These are phyloP conservation scores for Hyaena hyaena DNA, from an alignment of 2,113 vertebrate species.

Conservation along the genomic window DNA sequence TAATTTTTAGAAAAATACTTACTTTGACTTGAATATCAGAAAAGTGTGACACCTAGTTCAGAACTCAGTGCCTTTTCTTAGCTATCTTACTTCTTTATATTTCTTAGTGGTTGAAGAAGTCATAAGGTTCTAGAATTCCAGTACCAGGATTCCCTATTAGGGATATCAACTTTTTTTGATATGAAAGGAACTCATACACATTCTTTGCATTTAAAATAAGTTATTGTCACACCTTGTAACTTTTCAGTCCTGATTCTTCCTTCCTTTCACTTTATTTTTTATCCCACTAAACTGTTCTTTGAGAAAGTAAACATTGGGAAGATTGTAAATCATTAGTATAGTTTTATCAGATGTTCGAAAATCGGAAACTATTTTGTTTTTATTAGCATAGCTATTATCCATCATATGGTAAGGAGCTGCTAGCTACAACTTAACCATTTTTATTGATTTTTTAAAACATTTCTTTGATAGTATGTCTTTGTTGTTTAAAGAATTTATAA, in stretches of 20 bases:
- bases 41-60: neutral
- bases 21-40: neutral
- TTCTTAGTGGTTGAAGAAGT: neutral
- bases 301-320: neutral
- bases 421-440: neutral
- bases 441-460: neutral
- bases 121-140: neutral
- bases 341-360: conserved; percentile 15
- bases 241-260: neutral
- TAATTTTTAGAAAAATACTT: neutral
- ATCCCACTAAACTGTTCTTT: neutral
- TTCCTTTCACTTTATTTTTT: neutral
- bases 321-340: neutral
- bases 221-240: neutral
- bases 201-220: neutral
- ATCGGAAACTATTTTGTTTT: neutral
- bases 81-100: neutral
- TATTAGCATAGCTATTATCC: neutral
- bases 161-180: neutral
- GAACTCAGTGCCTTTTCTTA: neutral
- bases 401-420: neutral
- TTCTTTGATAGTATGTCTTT: neutral
- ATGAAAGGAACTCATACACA: neutral
- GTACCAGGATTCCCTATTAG: neutral
- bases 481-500: conserved; percentile 3